Evolutionary conservation across 2,113 vertebrate species (phyloP).

Genomic region (Erythrocebus patas): DNA sequence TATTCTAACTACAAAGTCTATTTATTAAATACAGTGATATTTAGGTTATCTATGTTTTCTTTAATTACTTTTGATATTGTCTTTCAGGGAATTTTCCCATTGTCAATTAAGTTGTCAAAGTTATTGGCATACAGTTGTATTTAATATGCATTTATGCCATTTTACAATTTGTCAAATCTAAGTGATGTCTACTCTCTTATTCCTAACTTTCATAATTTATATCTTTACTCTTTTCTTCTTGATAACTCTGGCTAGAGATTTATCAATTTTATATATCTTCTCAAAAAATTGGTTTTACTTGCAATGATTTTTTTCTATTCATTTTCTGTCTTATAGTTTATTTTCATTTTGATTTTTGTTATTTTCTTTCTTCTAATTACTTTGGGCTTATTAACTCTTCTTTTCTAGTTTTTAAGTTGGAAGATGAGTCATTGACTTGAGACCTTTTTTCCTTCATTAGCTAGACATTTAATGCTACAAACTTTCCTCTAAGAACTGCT

Average conservation of each 20-base stretch:
- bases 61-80: background rate
- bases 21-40: background rate
- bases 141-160: background rate
- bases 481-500: background rate
- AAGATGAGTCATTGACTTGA: background rate
- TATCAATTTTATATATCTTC: background rate
- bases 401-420: background rate
- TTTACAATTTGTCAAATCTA: background rate
- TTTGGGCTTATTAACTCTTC: background rate
- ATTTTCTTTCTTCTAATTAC: slow-evolving; percentile 2
- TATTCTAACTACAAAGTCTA: background rate
- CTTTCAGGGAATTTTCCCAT: background rate
- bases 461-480: background rate
- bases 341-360: background rate
- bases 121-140: background rate
- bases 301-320: background rate
- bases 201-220: background rate
- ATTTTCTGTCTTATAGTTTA: background rate
- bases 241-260: background rate
- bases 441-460: background rate
- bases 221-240: background rate
- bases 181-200: background rate
- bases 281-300: background rate
- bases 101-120: background rate
- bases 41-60: background rate